Percentiles rank a stretch among this genome's conserved stretches.
These are phyloP conservation scores for Sesia apiformis DNA, from an alignment of 2,888 invertebrate species.

Conservation along the genomic window DNA sequence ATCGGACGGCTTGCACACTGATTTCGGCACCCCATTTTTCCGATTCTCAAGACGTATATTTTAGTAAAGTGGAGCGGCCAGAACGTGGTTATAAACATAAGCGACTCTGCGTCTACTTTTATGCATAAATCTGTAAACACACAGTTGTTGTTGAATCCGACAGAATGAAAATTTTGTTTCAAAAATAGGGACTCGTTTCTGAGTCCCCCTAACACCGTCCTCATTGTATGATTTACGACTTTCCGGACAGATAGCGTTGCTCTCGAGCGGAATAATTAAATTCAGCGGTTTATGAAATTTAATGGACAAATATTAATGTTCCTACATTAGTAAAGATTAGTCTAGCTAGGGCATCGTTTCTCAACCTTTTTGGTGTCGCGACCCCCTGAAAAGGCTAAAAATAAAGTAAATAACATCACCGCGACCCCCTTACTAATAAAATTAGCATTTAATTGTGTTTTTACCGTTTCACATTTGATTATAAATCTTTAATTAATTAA, in stretches of 20 bases:
- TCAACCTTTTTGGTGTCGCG: too few species aligned
- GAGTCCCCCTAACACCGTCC: conserved; percentile 12
- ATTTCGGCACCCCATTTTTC: conserved; percentile 57
- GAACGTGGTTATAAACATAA: conserved; percentile 42
- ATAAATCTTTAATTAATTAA: too few species aligned
- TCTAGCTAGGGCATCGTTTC: too few species aligned
- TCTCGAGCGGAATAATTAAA: not conserved
- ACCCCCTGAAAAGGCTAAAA: too few species aligned
- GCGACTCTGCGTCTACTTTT: conserved; percentile 25
- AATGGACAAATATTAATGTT: too few species aligned
- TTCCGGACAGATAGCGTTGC: not conserved
- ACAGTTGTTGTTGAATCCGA: not conserved
- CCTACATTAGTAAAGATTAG: too few species aligned
- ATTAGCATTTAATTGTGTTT: too few species aligned
- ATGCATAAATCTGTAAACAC: conserved; percentile 30
- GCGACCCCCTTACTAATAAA: too few species aligned
- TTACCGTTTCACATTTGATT: too few species aligned
- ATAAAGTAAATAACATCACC: too few species aligned
- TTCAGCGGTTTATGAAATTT: not conserved
- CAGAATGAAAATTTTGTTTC: conserved; percentile 8
- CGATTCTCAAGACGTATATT: conserved; percentile 43
- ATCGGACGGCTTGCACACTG: conserved; percentile 29
- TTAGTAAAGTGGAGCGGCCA: conserved; percentile 48
- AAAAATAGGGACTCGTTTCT: conserved; percentile 5
- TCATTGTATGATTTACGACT: conserved; percentile 9